Evolutionary conservation across 2,888 invertebrate genomes (phyloP).

Genomic region (Schizaphis graminum): DNA sequence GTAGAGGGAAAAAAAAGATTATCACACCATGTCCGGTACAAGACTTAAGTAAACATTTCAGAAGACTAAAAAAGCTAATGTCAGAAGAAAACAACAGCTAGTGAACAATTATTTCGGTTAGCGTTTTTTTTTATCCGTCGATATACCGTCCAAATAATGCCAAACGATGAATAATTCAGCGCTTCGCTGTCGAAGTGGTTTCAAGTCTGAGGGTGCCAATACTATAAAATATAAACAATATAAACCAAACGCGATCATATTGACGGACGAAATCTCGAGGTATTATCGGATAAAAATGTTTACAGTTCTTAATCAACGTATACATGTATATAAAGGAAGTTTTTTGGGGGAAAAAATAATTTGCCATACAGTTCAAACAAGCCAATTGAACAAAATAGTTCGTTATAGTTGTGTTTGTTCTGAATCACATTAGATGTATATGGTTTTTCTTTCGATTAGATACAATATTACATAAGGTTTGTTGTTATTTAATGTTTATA

Average conservation of each 20-base stretch:
- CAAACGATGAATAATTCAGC: constrained; percentile 55
- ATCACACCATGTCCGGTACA: neutral
- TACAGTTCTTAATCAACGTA: constrained; percentile 2
- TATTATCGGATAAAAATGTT: neutral
- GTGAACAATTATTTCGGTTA: neutral
- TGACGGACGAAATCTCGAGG: neutral
- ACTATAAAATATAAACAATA: neutral
- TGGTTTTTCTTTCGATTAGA: neutral
- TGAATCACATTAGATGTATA: neutral
- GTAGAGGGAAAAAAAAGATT: neutral
- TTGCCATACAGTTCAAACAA: neutral
- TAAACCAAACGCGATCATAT: neutral
- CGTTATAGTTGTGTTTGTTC: neutral
- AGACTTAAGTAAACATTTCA: constrained; percentile 23
- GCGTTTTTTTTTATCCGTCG: neutral
- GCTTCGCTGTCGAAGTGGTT: constrained; percentile 8
- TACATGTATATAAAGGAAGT: neutral
- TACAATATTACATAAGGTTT: neutral
- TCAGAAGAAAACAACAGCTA: neutral
- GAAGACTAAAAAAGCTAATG: constrained; percentile 40
- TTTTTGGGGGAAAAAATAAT: neutral
- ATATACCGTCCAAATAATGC: neutral
- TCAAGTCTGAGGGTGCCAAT: neutral
- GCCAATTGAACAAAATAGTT: neutral
- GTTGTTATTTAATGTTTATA: neutral